phyloP scores from a whole-genome alignment of 2,113 vertebrate genomes.

The Aix galericulata region DNA sequence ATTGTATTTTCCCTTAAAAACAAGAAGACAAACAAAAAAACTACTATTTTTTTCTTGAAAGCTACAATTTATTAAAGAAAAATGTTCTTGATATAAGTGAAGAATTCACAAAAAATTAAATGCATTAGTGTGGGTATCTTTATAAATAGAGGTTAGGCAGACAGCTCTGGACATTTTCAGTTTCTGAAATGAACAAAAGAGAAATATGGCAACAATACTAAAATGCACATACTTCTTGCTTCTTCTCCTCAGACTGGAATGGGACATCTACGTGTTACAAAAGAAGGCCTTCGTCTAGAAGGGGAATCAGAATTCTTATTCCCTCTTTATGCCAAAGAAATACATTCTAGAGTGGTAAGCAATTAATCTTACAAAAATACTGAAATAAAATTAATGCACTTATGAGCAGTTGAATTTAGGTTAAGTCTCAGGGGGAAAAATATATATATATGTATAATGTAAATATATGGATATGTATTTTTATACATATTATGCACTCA shows the following conservation, averaged over 20 bases:
- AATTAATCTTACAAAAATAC: background rate
- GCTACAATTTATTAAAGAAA: background rate
- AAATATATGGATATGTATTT: rapidly evolving
- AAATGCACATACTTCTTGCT: background rate
- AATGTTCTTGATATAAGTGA: background rate
- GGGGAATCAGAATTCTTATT: constrained; percentile 95
- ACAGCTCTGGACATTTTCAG: background rate
- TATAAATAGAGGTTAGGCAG: background rate
- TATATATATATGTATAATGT: background rate
- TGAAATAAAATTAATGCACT: background rate
- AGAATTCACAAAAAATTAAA: background rate
- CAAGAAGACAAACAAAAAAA: background rate
- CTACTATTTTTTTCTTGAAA: background rate
- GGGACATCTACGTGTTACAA: constrained; percentile 87
- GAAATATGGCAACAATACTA: background rate
- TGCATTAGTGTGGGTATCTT: background rate
- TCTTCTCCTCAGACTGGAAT: constrained; percentile 85
- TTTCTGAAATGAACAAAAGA: background rate
- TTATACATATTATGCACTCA: rapidly evolving
- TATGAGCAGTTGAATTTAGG: background rate
- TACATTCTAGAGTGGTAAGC: constrained; percentile 92
- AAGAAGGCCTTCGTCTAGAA: constrained; percentile 90
- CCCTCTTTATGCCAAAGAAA: constrained; percentile 92
- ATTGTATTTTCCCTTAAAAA: background rate
- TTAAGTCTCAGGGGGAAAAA: background rate